Conservation (phyloP, 2,888 invertebrate genomes). For the Syritta pipiens region DNA sequence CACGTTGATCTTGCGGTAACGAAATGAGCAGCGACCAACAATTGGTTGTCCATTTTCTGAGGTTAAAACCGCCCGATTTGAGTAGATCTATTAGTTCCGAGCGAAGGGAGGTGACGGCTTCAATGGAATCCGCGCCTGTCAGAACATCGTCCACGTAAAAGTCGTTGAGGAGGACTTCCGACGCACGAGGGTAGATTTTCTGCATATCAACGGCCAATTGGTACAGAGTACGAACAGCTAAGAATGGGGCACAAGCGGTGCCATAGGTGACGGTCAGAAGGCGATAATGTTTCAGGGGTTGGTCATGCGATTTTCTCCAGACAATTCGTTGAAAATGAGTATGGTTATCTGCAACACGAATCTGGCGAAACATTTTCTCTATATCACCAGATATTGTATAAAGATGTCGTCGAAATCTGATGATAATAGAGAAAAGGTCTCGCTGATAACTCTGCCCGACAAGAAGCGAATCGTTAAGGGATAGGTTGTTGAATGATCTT, state of each 20-base stretch:
- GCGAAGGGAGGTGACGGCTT: too few species aligned
- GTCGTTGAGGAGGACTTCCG: too few species aligned
- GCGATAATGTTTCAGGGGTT: not conserved
- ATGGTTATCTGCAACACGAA: not conserved
- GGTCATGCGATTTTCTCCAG: too few species aligned
- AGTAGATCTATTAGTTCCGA: not conserved
- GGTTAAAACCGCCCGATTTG: not conserved
- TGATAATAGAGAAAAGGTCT: not conserved
- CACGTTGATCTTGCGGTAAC: too few species aligned
- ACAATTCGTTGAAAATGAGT: not conserved
- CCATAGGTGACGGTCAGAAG: not conserved
- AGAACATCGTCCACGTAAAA: too few species aligned
- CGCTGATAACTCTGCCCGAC: not conserved
- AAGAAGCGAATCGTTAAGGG: not conserved
- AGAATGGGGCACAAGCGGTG: not conserved
- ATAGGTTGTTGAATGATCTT: not conserved
- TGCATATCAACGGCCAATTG: not conserved
- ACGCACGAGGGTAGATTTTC: not conserved
- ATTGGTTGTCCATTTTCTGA: not conserved
- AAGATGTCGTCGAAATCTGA: not conserved
- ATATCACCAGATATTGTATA: slow-evolving; percentile 1
- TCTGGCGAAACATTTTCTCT: not conserved
- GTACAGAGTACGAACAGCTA: not conserved
- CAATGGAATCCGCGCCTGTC: too few species aligned
- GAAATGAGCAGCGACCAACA: too few species aligned